phyloP scores from a whole-genome alignment of 1,140 invertebrate genomes.

The Gonatopus flavifemur region DNA sequence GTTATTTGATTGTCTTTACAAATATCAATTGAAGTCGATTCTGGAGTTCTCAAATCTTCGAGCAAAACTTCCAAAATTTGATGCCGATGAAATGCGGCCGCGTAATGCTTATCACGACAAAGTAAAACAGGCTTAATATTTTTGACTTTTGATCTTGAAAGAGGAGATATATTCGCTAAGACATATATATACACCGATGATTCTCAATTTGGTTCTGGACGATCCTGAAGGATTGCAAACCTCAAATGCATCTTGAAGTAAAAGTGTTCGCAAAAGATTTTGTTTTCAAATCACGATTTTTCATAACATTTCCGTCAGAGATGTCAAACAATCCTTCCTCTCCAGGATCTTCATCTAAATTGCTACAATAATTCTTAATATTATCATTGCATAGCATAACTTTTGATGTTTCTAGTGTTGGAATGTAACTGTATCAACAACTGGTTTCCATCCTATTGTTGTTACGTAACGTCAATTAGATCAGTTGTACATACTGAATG shows the following conservation, averaged over 20 bases:
- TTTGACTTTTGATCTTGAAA: slow-evolving; percentile 2
- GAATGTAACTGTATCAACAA: background rate
- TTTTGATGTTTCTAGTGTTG: background rate
- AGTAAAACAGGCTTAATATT: slow-evolving; percentile 26
- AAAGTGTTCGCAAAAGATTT: slow-evolving; percentile 19
- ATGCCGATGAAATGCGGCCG: slow-evolving; percentile 11
- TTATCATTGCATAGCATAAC: background rate
- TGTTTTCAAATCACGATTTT: slow-evolving; percentile 17
- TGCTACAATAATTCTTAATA: background rate
- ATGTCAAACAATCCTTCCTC: background rate
- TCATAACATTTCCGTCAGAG: background rate
- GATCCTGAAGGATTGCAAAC: slow-evolving; percentile 35
- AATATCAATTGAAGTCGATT: background rate
- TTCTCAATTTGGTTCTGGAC: slow-evolving; percentile 30
- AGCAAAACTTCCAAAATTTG: background rate
- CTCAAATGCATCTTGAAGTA: slow-evolving; percentile 39
- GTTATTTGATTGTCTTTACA: background rate
- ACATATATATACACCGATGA: slow-evolving; percentile 34
- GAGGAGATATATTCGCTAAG: slow-evolving; percentile 18
- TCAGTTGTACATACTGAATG: background rate
- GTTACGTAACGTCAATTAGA: background rate
- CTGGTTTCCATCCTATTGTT: background rate
- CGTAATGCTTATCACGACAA: slow-evolving; percentile 22
- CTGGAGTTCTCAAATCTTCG: slow-evolving; percentile 1
- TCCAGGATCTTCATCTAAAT: background rate